phyloP scores from a whole-genome alignment of 2,888 invertebrate genomes.

The Megastigmus dorsalis region DNA sequence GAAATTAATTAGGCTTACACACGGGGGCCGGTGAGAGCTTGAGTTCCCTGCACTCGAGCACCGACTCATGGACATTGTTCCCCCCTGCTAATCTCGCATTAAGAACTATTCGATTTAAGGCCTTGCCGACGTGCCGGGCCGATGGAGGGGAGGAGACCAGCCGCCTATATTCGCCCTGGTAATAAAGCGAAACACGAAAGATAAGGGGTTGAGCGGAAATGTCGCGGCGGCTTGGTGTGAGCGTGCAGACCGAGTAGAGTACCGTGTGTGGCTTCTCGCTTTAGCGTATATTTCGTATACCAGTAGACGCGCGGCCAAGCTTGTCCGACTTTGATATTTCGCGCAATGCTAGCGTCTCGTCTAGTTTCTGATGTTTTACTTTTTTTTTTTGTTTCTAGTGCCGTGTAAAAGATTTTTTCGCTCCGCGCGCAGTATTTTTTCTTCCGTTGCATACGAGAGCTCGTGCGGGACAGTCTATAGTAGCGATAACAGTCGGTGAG shows the following conservation, averaged over 20 bases:
- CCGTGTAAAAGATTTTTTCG: too few species aligned
- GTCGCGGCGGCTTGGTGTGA: conserved; percentile 26
- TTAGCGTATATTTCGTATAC: not conserved
- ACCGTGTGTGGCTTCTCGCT: not conserved
- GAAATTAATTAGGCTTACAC: conserved; percentile 56
- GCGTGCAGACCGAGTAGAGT: too few species aligned
- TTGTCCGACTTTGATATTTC: not conserved
- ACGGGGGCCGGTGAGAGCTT: too few species aligned
- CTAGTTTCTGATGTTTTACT: too few species aligned
- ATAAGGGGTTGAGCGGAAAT: conserved; percentile 37
- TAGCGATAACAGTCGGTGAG: too few species aligned
- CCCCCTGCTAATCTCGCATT: conserved; percentile 47
- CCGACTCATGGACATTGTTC: conserved; percentile 48
- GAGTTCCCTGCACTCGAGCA: not conserved
- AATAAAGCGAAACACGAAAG: conserved; percentile 36
- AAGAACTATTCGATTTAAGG: conserved; percentile 42
- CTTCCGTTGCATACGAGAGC: too few species aligned
- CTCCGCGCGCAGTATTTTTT: too few species aligned
- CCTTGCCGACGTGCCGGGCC: too few species aligned
- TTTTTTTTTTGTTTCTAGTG: not conserved
- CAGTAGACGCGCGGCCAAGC: not conserved
- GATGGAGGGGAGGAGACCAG: too few species aligned
- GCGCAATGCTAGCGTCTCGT: too few species aligned
- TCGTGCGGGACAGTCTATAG: too few species aligned
- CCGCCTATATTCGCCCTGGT: conserved; percentile 5